These are phyloP conservation scores for Coelinius sp. DNA, from an alignment of 2,888 invertebrate genomes.

Conservation along the genomic window DNA sequence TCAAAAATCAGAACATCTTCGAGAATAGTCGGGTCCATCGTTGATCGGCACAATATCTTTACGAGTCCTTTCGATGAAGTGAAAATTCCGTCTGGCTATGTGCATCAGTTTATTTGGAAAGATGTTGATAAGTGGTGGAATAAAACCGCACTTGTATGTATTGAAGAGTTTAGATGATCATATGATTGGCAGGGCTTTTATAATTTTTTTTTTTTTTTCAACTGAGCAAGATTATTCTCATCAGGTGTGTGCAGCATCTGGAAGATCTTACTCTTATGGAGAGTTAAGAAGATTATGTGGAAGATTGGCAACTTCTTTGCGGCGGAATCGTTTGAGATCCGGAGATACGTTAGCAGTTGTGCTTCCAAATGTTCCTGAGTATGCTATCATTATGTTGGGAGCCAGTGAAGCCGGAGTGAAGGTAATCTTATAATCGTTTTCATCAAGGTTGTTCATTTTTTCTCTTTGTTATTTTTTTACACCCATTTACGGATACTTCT, in stretches of 20 bases:
- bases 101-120: conserved; percentile 76
- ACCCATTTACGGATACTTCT: too few species aligned
- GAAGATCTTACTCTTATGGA: conserved; percentile 59
- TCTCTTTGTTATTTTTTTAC: too few species aligned
- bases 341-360: conserved; percentile 62
- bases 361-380: conserved; percentile 66
- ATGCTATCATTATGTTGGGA: conserved; percentile 52
- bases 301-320: conserved; percentile 58
- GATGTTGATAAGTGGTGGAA: conserved; percentile 78
- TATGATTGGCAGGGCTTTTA: background rate
- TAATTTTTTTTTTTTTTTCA: too few species aligned
- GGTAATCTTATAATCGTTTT: background rate
- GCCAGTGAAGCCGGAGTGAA: conserved; percentile 44
- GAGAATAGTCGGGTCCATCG: background rate
- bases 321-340: conserved; percentile 56
- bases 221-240: too few species aligned
- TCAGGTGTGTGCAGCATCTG: conserved; percentile 54
- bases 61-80: conserved; percentile 41
- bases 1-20: background rate
- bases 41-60: conserved; percentile 46
- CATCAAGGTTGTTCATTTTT: too few species aligned
- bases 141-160: conserved; percentile 75
- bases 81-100: conserved; percentile 32
- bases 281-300: conserved; percentile 53
- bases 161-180: too few species aligned